phyloP scores from a whole-genome alignment of 2,797 vertebrate species.

The Ptychobarbus kaznakovi region DNA sequence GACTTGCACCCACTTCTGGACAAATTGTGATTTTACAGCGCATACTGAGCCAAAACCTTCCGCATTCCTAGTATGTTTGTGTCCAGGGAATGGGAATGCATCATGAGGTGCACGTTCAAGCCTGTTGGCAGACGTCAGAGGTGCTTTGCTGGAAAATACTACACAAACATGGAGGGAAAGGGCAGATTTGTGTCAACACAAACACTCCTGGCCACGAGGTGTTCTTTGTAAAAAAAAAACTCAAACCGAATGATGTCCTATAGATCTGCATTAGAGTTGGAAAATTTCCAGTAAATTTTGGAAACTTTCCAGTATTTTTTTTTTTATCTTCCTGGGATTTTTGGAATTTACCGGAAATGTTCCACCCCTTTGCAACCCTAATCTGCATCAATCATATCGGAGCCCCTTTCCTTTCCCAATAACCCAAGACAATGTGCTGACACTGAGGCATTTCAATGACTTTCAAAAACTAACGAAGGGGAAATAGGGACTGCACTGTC shows the following conservation, averaged over 20 bases:
- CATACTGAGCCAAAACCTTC: constrained; percentile 45
- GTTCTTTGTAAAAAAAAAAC: background rate
- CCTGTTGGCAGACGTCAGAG: constrained; percentile 26
- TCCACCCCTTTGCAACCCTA: no score
- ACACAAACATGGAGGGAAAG: constrained; percentile 2
- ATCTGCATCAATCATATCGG: background rate
- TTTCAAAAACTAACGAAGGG: constrained; percentile 70
- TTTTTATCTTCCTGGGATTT: no score
- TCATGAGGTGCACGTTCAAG: constrained; percentile 24
- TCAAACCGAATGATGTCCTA: background rate
- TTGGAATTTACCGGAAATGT: no score
- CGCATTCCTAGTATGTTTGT: constrained; percentile 3
- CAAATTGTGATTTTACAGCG: constrained; percentile 11
- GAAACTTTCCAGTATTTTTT: no score
- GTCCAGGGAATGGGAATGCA: constrained; percentile 43
- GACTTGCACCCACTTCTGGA: constrained; percentile 21
- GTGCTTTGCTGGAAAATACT: background rate
- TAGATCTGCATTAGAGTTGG: background rate
- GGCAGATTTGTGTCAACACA: constrained; percentile 22
- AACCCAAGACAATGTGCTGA: constrained; percentile 43
- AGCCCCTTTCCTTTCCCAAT: background rate
- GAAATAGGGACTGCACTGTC: constrained; percentile 75
- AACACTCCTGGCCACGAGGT: constrained; percentile 10
- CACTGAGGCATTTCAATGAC: constrained; percentile 69
- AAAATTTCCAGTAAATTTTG: no score